Conservation (phyloP, 1,140 invertebrate genomes). For the Pogonomyrmex barbatus region DNA sequence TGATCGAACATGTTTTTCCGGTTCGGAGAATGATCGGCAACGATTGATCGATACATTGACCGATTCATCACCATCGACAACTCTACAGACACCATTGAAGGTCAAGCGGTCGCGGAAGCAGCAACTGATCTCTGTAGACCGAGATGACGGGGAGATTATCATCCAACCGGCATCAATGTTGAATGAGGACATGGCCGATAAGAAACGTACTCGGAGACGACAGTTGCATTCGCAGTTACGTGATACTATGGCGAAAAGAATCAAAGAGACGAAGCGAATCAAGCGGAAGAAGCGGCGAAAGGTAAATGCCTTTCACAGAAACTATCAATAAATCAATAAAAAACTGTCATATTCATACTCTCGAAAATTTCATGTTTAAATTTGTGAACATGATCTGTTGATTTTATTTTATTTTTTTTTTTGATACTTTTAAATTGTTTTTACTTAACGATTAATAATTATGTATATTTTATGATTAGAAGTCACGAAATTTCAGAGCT, state of each 20-base stretch:
- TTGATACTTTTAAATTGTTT: background rate
- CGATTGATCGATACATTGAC: constrained; percentile 60
- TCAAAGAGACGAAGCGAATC: constrained; percentile 73
- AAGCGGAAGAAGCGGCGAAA: constrained; percentile 75
- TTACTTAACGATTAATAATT: background rate
- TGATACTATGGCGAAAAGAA: constrained; percentile 75
- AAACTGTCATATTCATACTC: background rate
- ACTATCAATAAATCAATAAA: background rate
- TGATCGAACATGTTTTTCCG: background rate
- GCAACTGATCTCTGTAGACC: constrained; percentile 83
- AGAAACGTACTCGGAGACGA: constrained; percentile 79
- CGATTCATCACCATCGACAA: constrained; percentile 36
- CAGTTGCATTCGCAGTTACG: constrained; percentile 72
- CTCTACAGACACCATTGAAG: constrained; percentile 65
- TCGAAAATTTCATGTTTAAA: background rate
- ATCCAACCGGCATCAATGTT: constrained; percentile 82
- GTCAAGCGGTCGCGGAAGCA: constrained; percentile 84
- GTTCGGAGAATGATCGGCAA: constrained; percentile 58
- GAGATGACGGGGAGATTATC: constrained; percentile 84
- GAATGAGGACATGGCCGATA: constrained; percentile 76
- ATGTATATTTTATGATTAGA: background rate
- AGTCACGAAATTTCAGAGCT: background rate
- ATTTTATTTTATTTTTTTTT: background rate
- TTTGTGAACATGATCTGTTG: background rate
- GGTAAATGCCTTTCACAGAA: constrained; percentile 28